Evolutionary conservation across 1,140 invertebrate species (phyloP).

Genomic region (Melipona quadrifasciata): DNA sequence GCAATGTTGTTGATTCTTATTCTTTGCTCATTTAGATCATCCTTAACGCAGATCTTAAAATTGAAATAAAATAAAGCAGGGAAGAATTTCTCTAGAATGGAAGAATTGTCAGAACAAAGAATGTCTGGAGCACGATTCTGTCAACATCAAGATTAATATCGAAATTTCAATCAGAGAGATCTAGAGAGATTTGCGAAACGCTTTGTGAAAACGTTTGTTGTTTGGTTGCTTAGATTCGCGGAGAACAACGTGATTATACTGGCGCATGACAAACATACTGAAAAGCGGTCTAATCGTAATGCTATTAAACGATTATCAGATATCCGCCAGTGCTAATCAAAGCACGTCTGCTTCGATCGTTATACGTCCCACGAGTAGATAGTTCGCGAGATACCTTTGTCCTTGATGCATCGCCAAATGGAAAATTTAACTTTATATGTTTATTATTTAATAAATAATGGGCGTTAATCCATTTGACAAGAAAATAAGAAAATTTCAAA

Average conservation of each 20-base stretch:
- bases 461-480: too few species aligned
- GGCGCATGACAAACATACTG: conserved; percentile 2
- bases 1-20: too few species aligned
- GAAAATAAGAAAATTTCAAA: too few species aligned
- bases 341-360: neutral
- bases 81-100: too few species aligned
- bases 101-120: too few species aligned
- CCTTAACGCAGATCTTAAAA: too few species aligned
- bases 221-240: neutral
- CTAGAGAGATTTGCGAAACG: neutral
- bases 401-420: neutral
- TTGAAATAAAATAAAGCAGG: too few species aligned
- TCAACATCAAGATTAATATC: too few species aligned
- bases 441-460: neutral
- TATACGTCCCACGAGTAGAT: neutral
- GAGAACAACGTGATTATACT: conserved; percentile 5
- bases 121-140: too few species aligned
- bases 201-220: neutral
- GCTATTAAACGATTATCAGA: conserved; percentile 41
- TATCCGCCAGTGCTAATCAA: conserved; percentile 6
- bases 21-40: too few species aligned
- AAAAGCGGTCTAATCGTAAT: conserved; percentile 34
- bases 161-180: neutral
- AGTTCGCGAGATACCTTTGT: neutral
- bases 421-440: neutral